Base-by-base conservation (phyloP, 1,140 invertebrate species). In the Nomia melanderi region DNA sequence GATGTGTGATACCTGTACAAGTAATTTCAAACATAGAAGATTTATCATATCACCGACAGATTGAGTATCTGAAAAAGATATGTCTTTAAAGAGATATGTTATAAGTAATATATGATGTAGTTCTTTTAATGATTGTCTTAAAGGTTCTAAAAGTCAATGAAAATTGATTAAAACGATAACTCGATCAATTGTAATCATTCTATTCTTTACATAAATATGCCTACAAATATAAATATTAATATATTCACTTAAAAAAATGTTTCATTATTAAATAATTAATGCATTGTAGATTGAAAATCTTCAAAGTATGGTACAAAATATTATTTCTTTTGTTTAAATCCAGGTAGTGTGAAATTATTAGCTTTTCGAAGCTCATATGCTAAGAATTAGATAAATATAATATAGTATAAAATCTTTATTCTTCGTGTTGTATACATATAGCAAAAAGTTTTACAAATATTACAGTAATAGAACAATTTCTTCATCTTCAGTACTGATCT, bases 221-320 rank as follows among this genome's bases (percentile, higher is more conserved):
- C 57, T 57, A 17, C 27, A 70, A 7, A 57, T 14, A 56, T 25
- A 36, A 60, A 31, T 7, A 7, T 31, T 33, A 67, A 20, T 36
- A 25, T 1, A 36, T 66, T 33, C 23, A 14, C 11, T 60, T 72
- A 27, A 39, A 60, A 50, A 72, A 72, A 41, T 57, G 47, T 72
- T 14, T 2, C 23, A 23, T 60, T 25, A 36, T 72, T 57, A 72
- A 29, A 57, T 62, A 72, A 29, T 62, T 25, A 62, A 8, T 50
- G 2, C 44, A 11, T 25, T 44, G 23, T 2, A 5, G n/a, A 31
- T 2, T n/a, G 23, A 5, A 1, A 71, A 31, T 31, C 29, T 1
- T 53, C 23, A 53, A 50, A 33, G 17, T 47, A 29, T n/a, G 9
- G 6, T 65, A 33, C 33, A 50, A 65, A 4, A 23, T 65, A 25